phyloP scores from a whole-genome alignment of 2,797 vertebrate species.

The Cuculus canorus region DNA sequence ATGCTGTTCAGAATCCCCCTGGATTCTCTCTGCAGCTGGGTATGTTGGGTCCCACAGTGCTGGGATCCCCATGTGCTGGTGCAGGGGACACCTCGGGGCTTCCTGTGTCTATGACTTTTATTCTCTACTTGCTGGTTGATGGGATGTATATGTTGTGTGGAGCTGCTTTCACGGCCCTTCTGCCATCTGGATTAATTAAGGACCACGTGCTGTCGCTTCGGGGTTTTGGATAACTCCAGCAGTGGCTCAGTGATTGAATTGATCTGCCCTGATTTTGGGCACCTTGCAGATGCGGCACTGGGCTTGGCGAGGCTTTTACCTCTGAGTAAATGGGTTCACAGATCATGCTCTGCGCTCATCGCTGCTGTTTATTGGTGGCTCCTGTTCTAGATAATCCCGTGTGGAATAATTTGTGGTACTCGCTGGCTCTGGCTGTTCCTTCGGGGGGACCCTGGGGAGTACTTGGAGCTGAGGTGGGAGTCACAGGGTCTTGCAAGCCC shows the following conservation, averaged over 20 bases:
- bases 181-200: background rate
- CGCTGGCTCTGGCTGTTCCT: background rate
- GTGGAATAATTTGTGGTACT: background rate
- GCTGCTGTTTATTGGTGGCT: background rate
- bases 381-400: background rate
- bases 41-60: rapidly evolving
- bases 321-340: no score
- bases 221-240: rapidly evolving
- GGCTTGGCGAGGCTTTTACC: background rate
- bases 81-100: background rate
- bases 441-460: background rate
- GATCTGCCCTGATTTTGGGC: rapidly evolving
- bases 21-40: rapidly evolving
- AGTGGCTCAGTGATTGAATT: rapidly evolving
- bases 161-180: rapidly evolving
- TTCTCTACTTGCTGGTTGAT: rapidly evolving
- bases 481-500: background rate
- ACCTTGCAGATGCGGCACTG: background rate
- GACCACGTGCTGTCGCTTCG: rapidly evolving
- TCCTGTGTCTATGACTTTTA: background rate
- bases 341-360: rapidly evolving
- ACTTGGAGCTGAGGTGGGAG: background rate
- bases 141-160: rapidly evolving
- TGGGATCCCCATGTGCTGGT: background rate
- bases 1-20: background rate